Percentiles rank a stretch among this genome's conserved stretches.
These are phyloP conservation scores for Leucopternis melanops DNA, from an alignment of 2,113 vertebrate genomes.

Conservation along the genomic window DNA sequence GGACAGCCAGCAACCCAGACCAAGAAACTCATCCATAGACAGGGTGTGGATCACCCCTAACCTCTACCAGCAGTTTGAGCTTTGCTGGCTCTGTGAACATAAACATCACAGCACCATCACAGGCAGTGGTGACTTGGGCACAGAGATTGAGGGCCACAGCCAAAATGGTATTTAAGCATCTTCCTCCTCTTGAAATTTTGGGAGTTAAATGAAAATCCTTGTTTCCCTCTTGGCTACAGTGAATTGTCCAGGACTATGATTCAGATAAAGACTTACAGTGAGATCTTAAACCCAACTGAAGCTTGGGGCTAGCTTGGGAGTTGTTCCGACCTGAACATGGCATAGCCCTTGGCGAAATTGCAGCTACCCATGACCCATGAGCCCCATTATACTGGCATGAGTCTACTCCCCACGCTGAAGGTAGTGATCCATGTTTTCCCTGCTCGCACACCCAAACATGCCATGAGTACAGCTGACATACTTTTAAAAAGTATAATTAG, in stretches of 20 bases:
- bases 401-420: background rate
- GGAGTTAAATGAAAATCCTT: background rate
- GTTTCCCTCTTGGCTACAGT: background rate
- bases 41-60: background rate
- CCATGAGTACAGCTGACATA: background rate
- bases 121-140: background rate
- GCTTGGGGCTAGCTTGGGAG: background rate
- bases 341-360: background rate
- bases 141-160: background rate
- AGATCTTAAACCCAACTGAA: background rate
- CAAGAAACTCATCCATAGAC: background rate
- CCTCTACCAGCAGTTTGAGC: background rate
- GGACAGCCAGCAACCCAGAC: background rate
- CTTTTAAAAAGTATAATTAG: background rate
- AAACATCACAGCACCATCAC: background rate
- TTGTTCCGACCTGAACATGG: background rate
- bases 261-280: background rate
- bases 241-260: background rate
- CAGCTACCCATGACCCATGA: background rate
- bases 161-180: background rate
- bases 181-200: background rate
- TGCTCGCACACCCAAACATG: too few relatives aligned
- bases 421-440: background rate
- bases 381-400: background rate
- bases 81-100: background rate